Percentiles rank a stretch among this genome's conserved stretches.
Evolutionary conservation across 30 jellyfish, hydroid and myxozoan genomes (phyloP).

Genomic region (Nemopilema nomurai): DNA sequence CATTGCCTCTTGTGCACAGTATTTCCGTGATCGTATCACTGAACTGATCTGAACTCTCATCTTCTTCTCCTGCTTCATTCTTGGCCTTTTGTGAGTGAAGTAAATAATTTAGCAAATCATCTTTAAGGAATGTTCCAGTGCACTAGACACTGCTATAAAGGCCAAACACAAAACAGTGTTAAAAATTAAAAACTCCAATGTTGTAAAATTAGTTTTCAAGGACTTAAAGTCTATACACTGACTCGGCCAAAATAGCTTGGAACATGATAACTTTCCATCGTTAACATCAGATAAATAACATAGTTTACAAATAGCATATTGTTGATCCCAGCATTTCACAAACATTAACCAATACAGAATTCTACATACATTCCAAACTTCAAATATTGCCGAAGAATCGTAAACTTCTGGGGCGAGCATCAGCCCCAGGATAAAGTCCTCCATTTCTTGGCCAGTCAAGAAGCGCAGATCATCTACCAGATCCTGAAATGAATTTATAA

Average conservation of each 20-base stretch:
- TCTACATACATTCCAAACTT: slow-evolving; percentile 62
- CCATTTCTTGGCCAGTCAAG: slow-evolving; percentile 80
- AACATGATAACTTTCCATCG: too few species aligned
- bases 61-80: slow-evolving; percentile 53
- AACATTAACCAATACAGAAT: too few species aligned
- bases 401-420: slow-evolving; percentile 89
- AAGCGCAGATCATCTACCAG: slow-evolving; percentile 93
- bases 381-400: slow-evolving; percentile 85
- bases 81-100: slow-evolving; percentile 23
- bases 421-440: slow-evolving; percentile 77
- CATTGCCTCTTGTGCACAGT: slow-evolving; percentile 90
- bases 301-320: too few species aligned
- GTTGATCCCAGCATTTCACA: too few species aligned
- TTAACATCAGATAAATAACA: too few species aligned
- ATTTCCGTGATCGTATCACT: slow-evolving; percentile 72
- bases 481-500: slow-evolving; percentile 57
- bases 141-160: not conserved
- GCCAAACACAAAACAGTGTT: not conserved
- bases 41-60: slow-evolving; percentile 41
- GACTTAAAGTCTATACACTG: too few species aligned
- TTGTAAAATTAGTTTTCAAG: too few species aligned
- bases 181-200: too few species aligned
- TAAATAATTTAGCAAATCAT: too few species aligned
- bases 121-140: too few species aligned
- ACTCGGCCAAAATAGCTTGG: too few species aligned